Conservation (phyloP, 2,113 vertebrate genomes). For the Pseudopodoces humilis region DNA sequence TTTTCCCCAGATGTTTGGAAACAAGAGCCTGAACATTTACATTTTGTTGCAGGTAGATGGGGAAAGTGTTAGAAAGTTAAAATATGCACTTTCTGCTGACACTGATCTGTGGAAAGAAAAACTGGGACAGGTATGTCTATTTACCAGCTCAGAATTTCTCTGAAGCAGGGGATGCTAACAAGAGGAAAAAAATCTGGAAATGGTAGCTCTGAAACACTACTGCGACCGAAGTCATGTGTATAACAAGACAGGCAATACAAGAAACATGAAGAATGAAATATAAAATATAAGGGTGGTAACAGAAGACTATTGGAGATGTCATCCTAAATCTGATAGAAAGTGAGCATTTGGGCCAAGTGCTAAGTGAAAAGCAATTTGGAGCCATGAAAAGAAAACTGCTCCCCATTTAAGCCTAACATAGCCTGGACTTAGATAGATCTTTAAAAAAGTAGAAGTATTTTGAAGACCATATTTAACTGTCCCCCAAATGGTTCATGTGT, state of each 20-base stretch:
- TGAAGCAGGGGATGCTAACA: background rate
- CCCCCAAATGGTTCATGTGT: fast-evolving
- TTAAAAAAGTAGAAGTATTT: background rate
- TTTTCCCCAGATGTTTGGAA: background rate
- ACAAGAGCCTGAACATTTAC: background rate
- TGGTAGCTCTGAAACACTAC: background rate
- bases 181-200: background rate
- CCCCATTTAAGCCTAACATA: background rate
- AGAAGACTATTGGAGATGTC: background rate
- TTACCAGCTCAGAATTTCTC: background rate
- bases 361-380: background rate
- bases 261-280: background rate
- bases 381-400: background rate
- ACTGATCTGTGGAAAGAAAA: background rate
- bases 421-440: background rate
- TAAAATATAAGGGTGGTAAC: background rate
- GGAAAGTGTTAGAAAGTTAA: background rate
- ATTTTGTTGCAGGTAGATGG: background rate
- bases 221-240: background rate
- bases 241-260: background rate
- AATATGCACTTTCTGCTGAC: background rate
- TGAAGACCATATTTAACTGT: background rate
- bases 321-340: background rate
- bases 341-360: background rate
- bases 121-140: fast-evolving